Conservation (phyloP, 2,113 vertebrate genomes). For the Macroglossus sobrinus region DNA sequence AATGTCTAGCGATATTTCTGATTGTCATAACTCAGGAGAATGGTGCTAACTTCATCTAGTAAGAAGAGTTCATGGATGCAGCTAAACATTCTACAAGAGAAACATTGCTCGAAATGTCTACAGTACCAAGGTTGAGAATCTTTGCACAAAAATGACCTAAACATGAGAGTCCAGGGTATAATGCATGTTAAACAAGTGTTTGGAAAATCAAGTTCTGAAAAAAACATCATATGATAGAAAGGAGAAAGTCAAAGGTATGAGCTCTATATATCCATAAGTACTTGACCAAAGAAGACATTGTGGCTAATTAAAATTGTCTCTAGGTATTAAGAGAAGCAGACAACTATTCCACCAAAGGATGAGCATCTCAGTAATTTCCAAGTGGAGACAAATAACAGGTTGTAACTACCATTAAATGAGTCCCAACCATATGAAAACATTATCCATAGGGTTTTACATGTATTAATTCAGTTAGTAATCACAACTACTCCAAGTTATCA, state of each 20-base stretch:
- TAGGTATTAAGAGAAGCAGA: neutral
- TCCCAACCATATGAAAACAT: neutral
- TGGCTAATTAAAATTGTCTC: neutral
- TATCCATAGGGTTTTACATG: neutral
- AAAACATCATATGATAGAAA: neutral
- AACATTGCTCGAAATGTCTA: neutral
- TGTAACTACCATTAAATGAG: neutral
- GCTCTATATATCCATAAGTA: neutral
- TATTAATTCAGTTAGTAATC: neutral
- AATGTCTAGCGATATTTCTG: neutral
- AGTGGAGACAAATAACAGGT: neutral
- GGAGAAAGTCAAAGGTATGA: neutral
- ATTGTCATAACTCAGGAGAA: neutral
- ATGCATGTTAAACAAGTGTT: neutral
- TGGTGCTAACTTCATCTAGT: neutral
- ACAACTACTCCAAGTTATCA: neutral
- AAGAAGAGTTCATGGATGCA: neutral
- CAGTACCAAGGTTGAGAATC: neutral
- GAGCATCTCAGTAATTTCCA: neutral
- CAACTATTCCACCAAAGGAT: neutral
- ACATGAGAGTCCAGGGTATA: neutral
- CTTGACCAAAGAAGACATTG: neutral
- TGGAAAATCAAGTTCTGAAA: neutral
- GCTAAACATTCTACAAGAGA: neutral
- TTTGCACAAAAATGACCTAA: neutral